Evolutionary conservation across 2,113 vertebrate species (phyloP).

Genomic region (Malurus melanocephalus): DNA sequence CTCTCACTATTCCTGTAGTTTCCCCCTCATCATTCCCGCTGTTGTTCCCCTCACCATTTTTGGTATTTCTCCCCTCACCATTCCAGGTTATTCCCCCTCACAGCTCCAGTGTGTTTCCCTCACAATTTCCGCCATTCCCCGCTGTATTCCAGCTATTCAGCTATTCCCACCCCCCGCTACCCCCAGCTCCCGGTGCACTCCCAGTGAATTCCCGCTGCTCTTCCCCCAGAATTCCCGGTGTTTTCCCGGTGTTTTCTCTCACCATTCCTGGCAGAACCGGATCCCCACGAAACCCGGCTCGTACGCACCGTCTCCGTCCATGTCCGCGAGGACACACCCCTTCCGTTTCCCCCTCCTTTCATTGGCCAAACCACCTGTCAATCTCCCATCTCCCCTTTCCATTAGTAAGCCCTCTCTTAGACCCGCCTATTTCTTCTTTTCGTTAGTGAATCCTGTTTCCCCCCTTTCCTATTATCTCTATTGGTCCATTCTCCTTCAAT

Average conservation of each 20-base stretch:
- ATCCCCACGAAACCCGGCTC: background rate
- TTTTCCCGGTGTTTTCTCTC: background rate
- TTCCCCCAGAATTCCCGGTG: too few species aligned
- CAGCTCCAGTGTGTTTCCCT: too few species aligned
- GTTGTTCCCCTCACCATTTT: background rate
- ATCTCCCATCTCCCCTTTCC: fast-evolving
- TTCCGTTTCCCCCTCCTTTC: background rate
- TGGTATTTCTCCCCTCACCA: too few species aligned
- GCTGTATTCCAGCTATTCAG: too few species aligned
- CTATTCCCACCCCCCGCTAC: too few species aligned
- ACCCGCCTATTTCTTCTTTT: fast-evolving
- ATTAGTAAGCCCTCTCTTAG: background rate
- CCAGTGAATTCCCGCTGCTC: too few species aligned
- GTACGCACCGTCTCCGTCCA: background rate
- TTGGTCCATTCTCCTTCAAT: fast-evolving
- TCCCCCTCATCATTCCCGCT: too few species aligned
- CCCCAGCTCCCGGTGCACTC: too few species aligned
- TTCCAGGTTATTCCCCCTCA: too few species aligned
- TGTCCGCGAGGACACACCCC: background rate
- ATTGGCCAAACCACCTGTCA: fast-evolving
- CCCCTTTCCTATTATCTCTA: background rate
- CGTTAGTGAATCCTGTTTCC: too few species aligned
- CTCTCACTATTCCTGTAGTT: too few species aligned
- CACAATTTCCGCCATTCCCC: too few species aligned
- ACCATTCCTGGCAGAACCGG: background rate